Percentiles rank a stretch among this genome's conserved stretches.
phyloP scores from a whole-genome alignment of 2,113 vertebrate species.

The Myiozetetes cayanensis region DNA sequence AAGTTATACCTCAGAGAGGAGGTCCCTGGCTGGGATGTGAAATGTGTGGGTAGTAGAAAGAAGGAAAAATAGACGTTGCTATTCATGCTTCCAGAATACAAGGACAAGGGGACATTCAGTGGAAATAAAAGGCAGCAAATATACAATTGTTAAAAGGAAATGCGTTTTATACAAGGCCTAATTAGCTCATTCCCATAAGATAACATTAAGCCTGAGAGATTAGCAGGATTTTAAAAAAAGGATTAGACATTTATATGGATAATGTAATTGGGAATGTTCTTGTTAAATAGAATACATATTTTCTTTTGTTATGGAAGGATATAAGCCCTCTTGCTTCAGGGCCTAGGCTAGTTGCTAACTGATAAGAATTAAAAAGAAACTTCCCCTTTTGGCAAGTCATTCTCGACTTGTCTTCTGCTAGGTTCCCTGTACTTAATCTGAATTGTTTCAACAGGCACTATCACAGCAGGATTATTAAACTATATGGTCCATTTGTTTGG shows the following conservation, averaged over 20 bases:
- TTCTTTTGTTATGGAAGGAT: constrained; percentile 43
- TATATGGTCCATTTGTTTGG: not conserved
- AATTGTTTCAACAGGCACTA: not conserved
- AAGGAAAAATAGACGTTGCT: not conserved
- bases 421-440: constrained; percentile 11
- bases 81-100: not conserved
- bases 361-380: constrained; percentile 37
- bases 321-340: constrained; percentile 26
- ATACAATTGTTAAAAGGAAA: constrained; percentile 18
- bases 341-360: not conserved
- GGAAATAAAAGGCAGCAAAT: constrained; percentile 9
- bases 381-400: not conserved
- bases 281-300: constrained; percentile 42
- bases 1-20: not conserved
- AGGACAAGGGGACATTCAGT: not conserved
- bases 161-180: constrained; percentile 19
- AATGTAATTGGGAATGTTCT: constrained; percentile 49
- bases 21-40: not conserved
- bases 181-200: constrained; percentile 54
- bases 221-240: constrained; percentile 54
- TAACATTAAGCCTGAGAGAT: constrained; percentile 56
- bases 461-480: not conserved
- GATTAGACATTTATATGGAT: constrained; percentile 63
- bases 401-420: not conserved
- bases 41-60: not conserved